These are phyloP conservation scores for Onychorhynchus coronatus DNA, from an alignment of 2,113 vertebrate species.

Conservation along the genomic window DNA sequence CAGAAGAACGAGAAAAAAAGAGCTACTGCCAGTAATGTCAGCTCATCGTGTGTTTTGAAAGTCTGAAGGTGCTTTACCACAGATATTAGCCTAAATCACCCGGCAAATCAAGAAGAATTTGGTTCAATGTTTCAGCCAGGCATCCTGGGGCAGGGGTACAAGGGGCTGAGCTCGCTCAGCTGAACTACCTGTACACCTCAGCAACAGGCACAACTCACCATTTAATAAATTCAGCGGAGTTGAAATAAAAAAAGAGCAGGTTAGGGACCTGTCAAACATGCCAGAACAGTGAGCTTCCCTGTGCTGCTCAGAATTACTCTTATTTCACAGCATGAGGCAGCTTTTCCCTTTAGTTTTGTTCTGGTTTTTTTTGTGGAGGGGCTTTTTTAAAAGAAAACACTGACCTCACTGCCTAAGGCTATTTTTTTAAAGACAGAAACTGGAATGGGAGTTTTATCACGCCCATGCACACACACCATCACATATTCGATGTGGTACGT, in stretches of 20 bases:
- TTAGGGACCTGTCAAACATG: background rate
- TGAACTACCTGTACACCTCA: background rate
- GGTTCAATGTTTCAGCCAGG: background rate
- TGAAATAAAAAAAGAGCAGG: background rate
- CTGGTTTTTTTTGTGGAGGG: background rate
- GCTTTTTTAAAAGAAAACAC: background rate
- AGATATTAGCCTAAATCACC: background rate
- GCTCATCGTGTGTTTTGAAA: background rate
- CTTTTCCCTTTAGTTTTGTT: background rate
- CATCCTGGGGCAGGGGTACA: background rate
- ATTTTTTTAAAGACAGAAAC: background rate
- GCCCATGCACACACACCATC: background rate
- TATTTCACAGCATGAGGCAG: background rate
- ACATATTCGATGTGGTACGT: background rate
- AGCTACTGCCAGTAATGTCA: background rate
- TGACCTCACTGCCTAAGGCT: background rate
- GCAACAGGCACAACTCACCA: background rate
- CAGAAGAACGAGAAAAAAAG: background rate
- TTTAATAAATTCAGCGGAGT: accelerated
- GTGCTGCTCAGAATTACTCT: background rate
- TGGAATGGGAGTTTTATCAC: background rate
- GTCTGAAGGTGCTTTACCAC: background rate
- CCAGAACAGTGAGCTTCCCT: background rate
- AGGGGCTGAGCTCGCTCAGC: background rate
- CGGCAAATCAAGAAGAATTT: background rate